Evolutionary conservation across 1,140 invertebrate species (phyloP), one percentile per base, ranked within the genome.

Genomic region (Magallana gigas): DNA sequence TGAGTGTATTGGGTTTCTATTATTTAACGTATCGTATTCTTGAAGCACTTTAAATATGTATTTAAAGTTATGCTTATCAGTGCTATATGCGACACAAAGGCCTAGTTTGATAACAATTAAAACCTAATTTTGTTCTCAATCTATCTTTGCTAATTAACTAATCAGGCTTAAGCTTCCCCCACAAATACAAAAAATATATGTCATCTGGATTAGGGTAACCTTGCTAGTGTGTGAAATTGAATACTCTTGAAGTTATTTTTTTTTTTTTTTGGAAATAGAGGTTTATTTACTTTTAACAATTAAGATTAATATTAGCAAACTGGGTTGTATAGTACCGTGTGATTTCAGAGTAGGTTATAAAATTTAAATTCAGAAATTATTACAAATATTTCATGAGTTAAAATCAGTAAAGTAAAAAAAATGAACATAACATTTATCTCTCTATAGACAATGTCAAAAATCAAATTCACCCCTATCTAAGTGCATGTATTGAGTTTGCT

Each of bases 31-130:
- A 76, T 76, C 68, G 11, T 76, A 76, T 76, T 76, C 23, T 76
- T 29, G 11, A 23, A 76, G 68, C 36, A 76, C 68, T 76, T 76
- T 76, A 76, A 76, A 76, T 76, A 76, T 76, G 36, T 76, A 76
- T 76, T 76, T 76, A 76, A 76, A 76, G 23, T 76, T 76, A 76
- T 76, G 68, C 36, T 76, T 76, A 76, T 76, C 68, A 36, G 68
- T 23, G 23, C 36, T 76, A 18, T 29, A 29, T 29, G 68, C 68
- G 68, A 76, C 18, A 76, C 68, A 29, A 29, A 76, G 68, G 23
- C 68, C 68, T 29, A 76, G 14, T 29, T 76, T 76, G 68, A 76
- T 76, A 76, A 76, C 12, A 76, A 76, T 76, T 29, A 29, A 29
- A 76, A 76, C 68, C 12, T 23, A 9, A 76, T 76, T 76, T 76